Percentiles rank a stretch among this genome's conserved stretches.
Evolutionary conservation across 1,140 invertebrate species (phyloP).

Genomic region (Platyscapa corneri): DNA sequence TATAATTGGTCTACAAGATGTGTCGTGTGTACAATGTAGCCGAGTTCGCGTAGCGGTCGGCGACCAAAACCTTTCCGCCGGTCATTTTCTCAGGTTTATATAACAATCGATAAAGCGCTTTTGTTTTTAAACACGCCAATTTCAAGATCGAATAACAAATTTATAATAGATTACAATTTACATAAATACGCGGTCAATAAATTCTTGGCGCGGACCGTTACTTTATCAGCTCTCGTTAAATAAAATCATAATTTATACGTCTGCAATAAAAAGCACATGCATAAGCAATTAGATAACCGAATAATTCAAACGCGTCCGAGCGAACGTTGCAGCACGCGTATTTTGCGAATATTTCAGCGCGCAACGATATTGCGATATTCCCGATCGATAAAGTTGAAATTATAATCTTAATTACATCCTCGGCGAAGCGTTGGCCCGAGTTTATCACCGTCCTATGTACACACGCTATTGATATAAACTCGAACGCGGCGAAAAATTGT

Average conservation of each 20-base stretch:
- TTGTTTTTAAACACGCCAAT: too few relatives aligned
- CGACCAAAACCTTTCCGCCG: neutral
- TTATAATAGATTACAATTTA: too few relatives aligned
- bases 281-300: neutral
- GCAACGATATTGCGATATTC: conserved; percentile 33
- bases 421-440: neutral
- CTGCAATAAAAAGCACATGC: neutral
- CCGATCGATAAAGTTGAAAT: conserved; percentile 36
- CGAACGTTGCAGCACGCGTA: neutral
- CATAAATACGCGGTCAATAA: neutral
- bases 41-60: neutral
- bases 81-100: too few relatives aligned
- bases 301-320: neutral
- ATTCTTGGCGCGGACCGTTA: neutral
- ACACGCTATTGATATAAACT: conserved; percentile 9
- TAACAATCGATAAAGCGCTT: too few relatives aligned
- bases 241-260: neutral
- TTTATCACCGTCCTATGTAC: conserved; percentile 5
- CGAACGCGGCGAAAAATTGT: neutral
- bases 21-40: neutral
- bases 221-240: neutral
- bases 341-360: conserved; percentile 35
- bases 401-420: conserved; percentile 7
- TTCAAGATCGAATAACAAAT: too few relatives aligned
- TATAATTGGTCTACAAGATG: neutral